These are phyloP conservation scores for Tachycineta bicolor DNA, from an alignment of 2,113 vertebrate species.

Conservation along the genomic window DNA sequence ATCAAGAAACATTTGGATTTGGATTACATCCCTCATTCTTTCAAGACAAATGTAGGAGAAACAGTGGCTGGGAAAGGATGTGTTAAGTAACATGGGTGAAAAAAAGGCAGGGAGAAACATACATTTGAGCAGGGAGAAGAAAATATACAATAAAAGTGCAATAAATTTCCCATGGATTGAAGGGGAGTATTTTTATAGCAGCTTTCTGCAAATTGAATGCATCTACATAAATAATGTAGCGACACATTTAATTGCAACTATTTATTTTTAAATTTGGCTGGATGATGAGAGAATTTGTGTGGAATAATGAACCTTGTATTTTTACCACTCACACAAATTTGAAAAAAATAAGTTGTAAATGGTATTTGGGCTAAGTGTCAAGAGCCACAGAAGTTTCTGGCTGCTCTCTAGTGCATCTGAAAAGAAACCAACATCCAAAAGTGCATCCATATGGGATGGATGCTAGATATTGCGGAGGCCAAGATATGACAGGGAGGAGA, in stretches of 20 bases:
- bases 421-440: neutral
- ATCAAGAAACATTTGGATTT: conserved; percentile 37
- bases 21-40: conserved; percentile 3
- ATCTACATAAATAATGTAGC: conserved; percentile 43
- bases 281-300: neutral
- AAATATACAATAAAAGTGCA: conserved; percentile 23
- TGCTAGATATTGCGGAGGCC: neutral
- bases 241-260: conserved; percentile 38
- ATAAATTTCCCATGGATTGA: conserved; percentile 25
- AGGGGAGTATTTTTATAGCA: conserved; percentile 33
- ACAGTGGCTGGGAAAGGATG: neutral
- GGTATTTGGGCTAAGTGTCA: neutral
- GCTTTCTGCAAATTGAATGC: conserved; percentile 48
- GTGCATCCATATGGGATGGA: neutral
- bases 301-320: neutral
- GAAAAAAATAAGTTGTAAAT: neutral
- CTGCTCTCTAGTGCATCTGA: neutral
- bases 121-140: neutral
- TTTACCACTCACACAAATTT: neutral
- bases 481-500: neutral
- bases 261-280: conserved; percentile 55
- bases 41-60: conserved; percentile 7
- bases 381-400: neutral
- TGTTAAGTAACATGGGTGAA: neutral
- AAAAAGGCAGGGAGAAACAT: neutral